Evolutionary conservation across 2,888 invertebrate species (phyloP).

Genomic region (Dusona sp.): DNA sequence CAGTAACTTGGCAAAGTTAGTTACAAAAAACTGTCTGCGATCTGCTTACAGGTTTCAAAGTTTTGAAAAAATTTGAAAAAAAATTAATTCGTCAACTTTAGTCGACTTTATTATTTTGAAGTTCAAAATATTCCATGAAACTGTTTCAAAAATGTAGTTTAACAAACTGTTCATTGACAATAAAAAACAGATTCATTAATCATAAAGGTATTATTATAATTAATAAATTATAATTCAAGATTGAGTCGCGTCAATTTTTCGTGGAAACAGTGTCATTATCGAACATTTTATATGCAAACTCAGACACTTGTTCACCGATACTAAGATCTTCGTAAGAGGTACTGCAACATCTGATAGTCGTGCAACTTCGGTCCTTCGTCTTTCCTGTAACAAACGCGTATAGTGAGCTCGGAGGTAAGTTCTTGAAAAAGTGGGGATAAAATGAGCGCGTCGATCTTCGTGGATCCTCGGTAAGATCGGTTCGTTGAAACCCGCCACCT

Average conservation of each 20-base stretch:
- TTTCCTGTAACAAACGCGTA: not conserved
- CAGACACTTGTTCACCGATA: not conserved
- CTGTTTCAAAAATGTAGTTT: not conserved
- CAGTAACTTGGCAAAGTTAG: no score
- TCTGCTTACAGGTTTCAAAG: no score
- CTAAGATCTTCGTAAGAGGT: not conserved
- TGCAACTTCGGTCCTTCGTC: constrained; percentile 3
- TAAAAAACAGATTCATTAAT: no score
- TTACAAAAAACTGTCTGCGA: no score
- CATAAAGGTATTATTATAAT: no score
- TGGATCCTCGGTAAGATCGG: constrained; percentile 66
- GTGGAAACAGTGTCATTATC: not conserved
- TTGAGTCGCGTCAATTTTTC: not conserved
- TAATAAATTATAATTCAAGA: not conserved
- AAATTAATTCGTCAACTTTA: not conserved
- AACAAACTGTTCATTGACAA: no score
- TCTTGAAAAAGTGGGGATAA: constrained; percentile 42
- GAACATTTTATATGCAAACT: not conserved
- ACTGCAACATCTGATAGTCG: constrained; percentile 33
- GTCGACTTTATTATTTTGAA: not conserved
- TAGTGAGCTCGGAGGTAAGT: not conserved
- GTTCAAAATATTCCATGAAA: not conserved
- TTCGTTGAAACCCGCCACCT: constrained; percentile 72
- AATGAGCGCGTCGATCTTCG: constrained; percentile 71
- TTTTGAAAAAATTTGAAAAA: no score